phyloP scores from a whole-genome alignment of 2,113 vertebrate species.

The Solea solea region DNA sequence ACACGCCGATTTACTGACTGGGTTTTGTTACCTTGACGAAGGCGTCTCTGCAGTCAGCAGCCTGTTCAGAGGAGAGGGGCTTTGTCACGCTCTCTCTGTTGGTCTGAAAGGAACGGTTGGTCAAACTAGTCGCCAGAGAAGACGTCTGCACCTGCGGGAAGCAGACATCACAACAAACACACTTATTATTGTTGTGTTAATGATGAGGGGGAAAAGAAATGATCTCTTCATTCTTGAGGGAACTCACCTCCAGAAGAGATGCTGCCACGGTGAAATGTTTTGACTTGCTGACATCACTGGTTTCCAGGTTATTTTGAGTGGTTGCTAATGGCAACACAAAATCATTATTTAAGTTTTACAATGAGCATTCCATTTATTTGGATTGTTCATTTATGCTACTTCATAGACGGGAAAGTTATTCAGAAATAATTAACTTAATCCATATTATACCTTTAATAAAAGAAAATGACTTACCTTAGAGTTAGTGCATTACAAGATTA shows the following conservation, averaged over 20 bases:
- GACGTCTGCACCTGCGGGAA: conserved; percentile 81
- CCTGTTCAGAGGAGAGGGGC: conserved; percentile 85
- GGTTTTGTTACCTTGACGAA: conserved; percentile 88
- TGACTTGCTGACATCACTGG: conserved; percentile 84
- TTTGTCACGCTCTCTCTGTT: conserved; percentile 88
- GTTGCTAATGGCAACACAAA: conserved; percentile 75
- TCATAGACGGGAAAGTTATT: too few species aligned
- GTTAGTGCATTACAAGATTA: too few species aligned
- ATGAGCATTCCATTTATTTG: background rate
- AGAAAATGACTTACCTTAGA: too few species aligned
- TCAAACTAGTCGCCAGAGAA: conserved; percentile 84
- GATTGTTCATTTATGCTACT: too few species aligned
- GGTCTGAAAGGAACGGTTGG: conserved; percentile 86
- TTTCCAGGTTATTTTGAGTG: conserved; percentile 87
- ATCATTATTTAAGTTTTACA: conserved; percentile 1
- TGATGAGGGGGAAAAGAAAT: background rate
- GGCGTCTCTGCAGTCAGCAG: conserved; percentile 88
- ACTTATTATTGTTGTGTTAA: background rate
- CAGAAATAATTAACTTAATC: too few species aligned
- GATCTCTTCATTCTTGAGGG: background rate
- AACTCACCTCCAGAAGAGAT: conserved; percentile 84
- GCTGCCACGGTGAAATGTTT: conserved; percentile 80
- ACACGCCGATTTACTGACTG: background rate
- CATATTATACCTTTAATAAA: too few species aligned
- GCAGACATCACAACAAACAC: background rate